These are phyloP conservation scores for Erebia aethiops DNA, from an alignment of 2,888 invertebrate genomes.

Conservation along the genomic window DNA sequence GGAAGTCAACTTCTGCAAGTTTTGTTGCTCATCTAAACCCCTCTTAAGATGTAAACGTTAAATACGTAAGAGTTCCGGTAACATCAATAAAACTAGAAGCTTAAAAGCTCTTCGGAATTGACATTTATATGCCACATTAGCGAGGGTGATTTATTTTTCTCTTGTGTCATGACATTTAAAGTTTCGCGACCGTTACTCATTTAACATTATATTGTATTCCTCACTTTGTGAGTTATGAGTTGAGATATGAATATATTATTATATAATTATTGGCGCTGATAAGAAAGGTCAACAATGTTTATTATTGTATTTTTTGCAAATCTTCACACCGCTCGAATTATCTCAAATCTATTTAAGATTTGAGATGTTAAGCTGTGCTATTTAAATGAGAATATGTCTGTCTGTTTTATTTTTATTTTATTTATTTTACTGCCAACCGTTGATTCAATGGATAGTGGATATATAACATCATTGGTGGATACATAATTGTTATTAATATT, in stretches of 20 bases:
- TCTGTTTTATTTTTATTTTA: no score
- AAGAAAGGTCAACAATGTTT: background rate
- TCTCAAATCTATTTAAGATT: no score
- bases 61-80: constrained; percentile 19
- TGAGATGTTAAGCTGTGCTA: no score
- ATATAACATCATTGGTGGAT: no score
- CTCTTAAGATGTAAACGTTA: constrained; percentile 4
- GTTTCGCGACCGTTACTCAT: constrained; percentile 13
- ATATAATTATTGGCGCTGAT: background rate
- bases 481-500: no score
- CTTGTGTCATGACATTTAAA: constrained; percentile 17
- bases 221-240: constrained; percentile 3
- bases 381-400: no score
- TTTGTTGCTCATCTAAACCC: no score
- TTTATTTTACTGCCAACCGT: no score
- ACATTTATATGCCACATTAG: constrained; percentile 20
- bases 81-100: constrained; percentile 24
- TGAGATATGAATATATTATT: background rate
- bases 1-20: no score
- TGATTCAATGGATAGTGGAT: no score
- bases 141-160: constrained; percentile 13
- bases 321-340: no score
- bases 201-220: background rate
- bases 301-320: background rate
- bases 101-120: constrained; percentile 24